Conservation (phyloP, 2,797 vertebrate species). For the Onychomys torridus region DNA sequence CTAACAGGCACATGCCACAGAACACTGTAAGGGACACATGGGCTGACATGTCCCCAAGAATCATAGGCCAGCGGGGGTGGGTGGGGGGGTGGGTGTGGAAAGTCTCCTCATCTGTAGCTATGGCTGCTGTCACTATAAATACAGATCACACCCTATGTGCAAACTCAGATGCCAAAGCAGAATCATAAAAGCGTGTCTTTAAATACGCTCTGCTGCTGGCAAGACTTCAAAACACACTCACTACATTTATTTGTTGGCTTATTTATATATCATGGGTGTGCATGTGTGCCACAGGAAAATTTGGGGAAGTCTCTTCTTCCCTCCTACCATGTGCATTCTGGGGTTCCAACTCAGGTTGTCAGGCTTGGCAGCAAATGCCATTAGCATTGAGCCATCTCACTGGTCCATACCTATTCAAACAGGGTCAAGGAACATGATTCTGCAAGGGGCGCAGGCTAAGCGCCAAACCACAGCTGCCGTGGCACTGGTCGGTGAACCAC, state of each 20-base stretch:
- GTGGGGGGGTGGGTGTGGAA: too few species aligned
- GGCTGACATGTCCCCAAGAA: neutral
- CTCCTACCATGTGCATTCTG: neutral
- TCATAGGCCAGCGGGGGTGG: too few species aligned
- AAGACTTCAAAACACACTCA: neutral
- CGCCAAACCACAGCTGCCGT: too few species aligned
- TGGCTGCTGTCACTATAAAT: neutral
- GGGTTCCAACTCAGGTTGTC: neutral
- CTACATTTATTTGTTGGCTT: neutral
- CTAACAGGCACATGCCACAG: neutral
- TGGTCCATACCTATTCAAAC: neutral
- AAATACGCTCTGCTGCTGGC: neutral
- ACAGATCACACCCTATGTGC: neutral
- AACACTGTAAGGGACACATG: accelerated
- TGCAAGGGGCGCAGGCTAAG: neutral
- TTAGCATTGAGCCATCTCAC: neutral
- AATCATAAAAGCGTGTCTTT: neutral
- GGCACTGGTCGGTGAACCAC: neutral
- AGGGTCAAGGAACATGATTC: neutral
- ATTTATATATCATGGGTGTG: neutral
- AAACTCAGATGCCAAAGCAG: neutral
- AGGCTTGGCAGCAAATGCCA: neutral
- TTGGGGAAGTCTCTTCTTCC: neutral
- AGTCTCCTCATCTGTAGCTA: neutral
- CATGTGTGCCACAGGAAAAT: neutral